Conservation (phyloP, 2,888 invertebrate species). For the Agriopis leucophaearia region DNA sequence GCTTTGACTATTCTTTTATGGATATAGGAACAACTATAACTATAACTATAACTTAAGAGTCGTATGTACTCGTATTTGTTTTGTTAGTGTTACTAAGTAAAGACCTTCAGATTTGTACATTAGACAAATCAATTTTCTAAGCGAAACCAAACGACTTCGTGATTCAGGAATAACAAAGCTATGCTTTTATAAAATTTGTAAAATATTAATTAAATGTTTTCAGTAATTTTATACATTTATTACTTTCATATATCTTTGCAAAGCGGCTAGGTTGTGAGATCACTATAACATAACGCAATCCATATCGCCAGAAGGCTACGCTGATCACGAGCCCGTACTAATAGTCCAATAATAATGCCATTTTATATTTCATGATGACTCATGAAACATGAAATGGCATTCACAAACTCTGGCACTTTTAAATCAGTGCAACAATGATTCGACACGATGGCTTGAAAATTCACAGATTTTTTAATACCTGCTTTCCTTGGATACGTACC, state of each 20-base stretch:
- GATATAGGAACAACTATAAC: background rate
- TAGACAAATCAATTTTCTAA: constrained; percentile 10
- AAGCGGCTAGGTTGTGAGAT: constrained; percentile 5
- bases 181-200: background rate
- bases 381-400: no score
- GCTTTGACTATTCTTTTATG: constrained; percentile 5
- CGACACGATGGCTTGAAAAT: no score
- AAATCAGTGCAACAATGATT: no score
- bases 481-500: no score
- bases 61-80: background rate
- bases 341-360: constrained; percentile 28
- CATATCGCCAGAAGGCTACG: constrained; percentile 32
- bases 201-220: background rate
- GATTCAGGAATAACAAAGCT: constrained; percentile 2
- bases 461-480: no score
- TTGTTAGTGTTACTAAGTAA: constrained; percentile 6
- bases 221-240: background rate
- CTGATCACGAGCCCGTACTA: constrained; percentile 25
- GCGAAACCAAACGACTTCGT: constrained; percentile 16
- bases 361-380: constrained; percentile 28
- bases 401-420: no score
- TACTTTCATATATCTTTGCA: background rate
- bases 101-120: constrained; percentile 24
- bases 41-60: background rate
- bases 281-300: constrained; percentile 26